Base-by-base conservation (phyloP, 2,888 invertebrate species). In the Empis stercorea region DNA sequence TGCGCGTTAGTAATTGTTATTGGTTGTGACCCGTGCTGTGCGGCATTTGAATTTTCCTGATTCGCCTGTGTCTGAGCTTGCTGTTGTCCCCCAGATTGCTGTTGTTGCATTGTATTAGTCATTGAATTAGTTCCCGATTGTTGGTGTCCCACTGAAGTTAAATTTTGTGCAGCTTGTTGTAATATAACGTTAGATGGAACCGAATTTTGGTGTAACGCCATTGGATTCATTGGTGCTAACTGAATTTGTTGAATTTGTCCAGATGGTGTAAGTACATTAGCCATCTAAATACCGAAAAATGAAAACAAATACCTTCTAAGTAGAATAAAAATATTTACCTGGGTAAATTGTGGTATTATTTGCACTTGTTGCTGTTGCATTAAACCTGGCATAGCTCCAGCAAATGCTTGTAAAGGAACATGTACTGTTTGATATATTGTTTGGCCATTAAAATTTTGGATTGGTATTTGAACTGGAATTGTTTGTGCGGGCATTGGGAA, bases 391-490 rank as follows among this genome's bases (percentile, higher is more conserved):
- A 79, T 69, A 16, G 82, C 51, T 0, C 57, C 55, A 1, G 57
- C 79, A 37, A 83, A 71, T 39, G 89, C 79, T 66, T 93, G 93
- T 15, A 94, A 76, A 0, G 95, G 95, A 58, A 96, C 82, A 65
- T 95, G 94, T 1, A 96, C 84, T 0, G 95, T 94, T 66, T 96
- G 95, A 68, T 92, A 87, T 49, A 95, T 84, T 0, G 95, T 94
- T 70, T 95, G 94, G 0, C 95, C 95, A 65, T 85, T 87, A 32
- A 52, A 57, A 0, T 66, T 65, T 47, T 66, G 67, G 40, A 66
- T 65, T 15, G 65, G 65, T 15, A 66, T 87, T 67, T 94, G 94
- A 5, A 94, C 87, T 0, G 91, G 89, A 45, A 92, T 87, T 49
- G 87, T 82, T 60, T 82, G 84, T 9, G 57, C 55, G 4, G 61